Conservation (phyloP, 2,888 invertebrate genomes). For the Magallana nippona region DNA sequence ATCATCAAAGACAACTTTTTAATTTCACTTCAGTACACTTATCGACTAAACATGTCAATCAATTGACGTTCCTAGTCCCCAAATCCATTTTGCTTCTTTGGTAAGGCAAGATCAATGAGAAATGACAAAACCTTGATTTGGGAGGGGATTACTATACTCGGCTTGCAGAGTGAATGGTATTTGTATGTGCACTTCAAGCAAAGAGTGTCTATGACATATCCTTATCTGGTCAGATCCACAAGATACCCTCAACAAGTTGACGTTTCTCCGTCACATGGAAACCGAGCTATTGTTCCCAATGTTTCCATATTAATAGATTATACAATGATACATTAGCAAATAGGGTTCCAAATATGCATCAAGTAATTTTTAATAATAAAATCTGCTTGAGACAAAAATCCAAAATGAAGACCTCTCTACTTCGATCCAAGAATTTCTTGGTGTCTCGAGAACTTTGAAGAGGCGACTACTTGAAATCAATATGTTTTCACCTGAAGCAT, state of each 20-base stretch:
- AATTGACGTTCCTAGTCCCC: slow-evolving; percentile 7
- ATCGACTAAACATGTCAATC: slow-evolving; percentile 35
- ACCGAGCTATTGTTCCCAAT: slow-evolving; percentile 12
- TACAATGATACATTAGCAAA: slow-evolving; percentile 29
- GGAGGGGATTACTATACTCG: slow-evolving; percentile 24
- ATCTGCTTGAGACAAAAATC: slow-evolving; percentile 3
- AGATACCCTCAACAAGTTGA: slow-evolving; percentile 31
- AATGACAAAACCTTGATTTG: slow-evolving; percentile 29
- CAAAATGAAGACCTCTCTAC: neutral
- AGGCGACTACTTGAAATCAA: slow-evolving; percentile 20
- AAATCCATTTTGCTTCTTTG: neutral
- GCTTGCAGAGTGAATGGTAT: slow-evolving; percentile 15
- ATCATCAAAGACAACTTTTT: slow-evolving; percentile 32
- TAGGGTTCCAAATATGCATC: slow-evolving; percentile 10
- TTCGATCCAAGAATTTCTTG: neutral
- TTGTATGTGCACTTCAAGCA: slow-evolving; percentile 27
- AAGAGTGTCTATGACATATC: slow-evolving; percentile 33
- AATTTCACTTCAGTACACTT: slow-evolving; percentile 30
- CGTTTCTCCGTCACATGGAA: slow-evolving; percentile 4
- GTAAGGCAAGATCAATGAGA: slow-evolving; percentile 31
- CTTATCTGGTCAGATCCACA: slow-evolving; percentile 29
- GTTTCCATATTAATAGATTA: slow-evolving; percentile 27
- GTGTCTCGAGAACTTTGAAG: slow-evolving; percentile 10
- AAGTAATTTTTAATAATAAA: slow-evolving; percentile 12
- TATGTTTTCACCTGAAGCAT: slow-evolving; percentile 31